Percentiles rank a stretch among this genome's conserved stretches.
These are phyloP conservation scores for Pherbina coryleti DNA, from an alignment of 2,888 invertebrate species.

Conservation along the genomic window DNA sequence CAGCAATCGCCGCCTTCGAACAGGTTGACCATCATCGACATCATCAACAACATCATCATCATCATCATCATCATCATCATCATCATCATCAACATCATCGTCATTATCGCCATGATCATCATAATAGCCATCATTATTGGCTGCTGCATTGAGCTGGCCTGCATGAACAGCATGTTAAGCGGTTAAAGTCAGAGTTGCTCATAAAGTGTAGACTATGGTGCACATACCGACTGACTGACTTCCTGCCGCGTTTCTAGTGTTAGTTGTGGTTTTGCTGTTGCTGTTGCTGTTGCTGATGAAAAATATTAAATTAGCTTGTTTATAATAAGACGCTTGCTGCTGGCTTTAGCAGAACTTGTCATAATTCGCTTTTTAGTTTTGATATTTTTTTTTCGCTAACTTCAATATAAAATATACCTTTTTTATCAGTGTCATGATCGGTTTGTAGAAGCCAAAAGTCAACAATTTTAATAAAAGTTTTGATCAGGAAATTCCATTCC, in stretches of 20 bases:
- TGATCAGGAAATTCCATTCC: no score
- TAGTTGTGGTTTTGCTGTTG: neutral
- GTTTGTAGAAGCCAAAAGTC: neutral
- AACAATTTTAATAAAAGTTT: slow-evolving; percentile 18
- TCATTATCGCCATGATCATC: no score
- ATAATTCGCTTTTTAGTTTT: neutral
- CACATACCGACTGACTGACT: neutral
- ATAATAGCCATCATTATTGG: no score
- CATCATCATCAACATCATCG: neutral
- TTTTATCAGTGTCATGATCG: slow-evolving; percentile 21
- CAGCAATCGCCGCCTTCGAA: neutral
- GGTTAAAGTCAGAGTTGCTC: slow-evolving; percentile 6
- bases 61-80: neutral
- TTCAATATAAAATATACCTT: no score
- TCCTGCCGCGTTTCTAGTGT: slow-evolving; percentile 29
- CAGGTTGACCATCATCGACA: slow-evolving; percentile 14
- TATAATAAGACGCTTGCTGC: slow-evolving; percentile 51
- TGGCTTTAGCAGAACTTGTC: neutral
- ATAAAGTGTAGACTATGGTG: neutral
- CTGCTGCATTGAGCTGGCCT: neutral
- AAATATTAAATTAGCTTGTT: slow-evolving; percentile 58
- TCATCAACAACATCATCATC: neutral
- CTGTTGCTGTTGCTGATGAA: slow-evolving; percentile 17
- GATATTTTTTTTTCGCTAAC: neutral
- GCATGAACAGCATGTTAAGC: slow-evolving; percentile 21